These are phyloP conservation scores for Artemia sp. DNA, from an alignment of 2,888 invertebrate species.

Conservation along the genomic window DNA sequence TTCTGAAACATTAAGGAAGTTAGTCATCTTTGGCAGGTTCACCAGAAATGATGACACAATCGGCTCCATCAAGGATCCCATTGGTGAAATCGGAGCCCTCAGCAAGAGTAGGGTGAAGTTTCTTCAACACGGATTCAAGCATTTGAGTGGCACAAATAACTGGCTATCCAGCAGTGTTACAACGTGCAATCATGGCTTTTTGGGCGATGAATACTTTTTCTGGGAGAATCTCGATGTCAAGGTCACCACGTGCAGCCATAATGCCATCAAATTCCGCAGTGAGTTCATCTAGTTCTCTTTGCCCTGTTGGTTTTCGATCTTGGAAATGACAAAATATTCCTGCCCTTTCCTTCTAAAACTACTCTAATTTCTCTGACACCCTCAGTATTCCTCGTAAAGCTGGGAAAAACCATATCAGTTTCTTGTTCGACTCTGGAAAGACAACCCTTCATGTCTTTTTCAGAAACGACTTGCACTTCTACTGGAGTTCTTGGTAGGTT, in stretches of 20 bases:
- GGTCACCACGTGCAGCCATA: slow-evolving; percentile 94
- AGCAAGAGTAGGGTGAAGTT: slow-evolving; percentile 87
- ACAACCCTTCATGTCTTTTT: slow-evolving; percentile 90
- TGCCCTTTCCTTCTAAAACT: slow-evolving; percentile 65
- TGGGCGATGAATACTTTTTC: slow-evolving; percentile 95
- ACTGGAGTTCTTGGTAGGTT: slow-evolving; percentile 89
- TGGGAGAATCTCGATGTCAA: slow-evolving; percentile 93
- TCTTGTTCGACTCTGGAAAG: slow-evolving; percentile 74
- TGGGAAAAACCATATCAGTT: slow-evolving; percentile 92
- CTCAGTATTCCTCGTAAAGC: slow-evolving; percentile 80
- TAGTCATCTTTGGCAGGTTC: slow-evolving; percentile 97
- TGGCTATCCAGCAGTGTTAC: slow-evolving; percentile 43
- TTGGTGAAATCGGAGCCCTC: slow-evolving; percentile 96
- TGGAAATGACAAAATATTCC: slow-evolving; percentile 88
- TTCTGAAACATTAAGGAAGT: slow-evolving; percentile 67
- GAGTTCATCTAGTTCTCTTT: slow-evolving; percentile 80
- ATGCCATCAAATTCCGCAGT: slow-evolving; percentile 36
- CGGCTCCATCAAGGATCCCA: slow-evolving; percentile 90
- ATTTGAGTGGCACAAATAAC: slow-evolving; percentile 57
- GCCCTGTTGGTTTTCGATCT: slow-evolving; percentile 97
- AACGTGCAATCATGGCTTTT: slow-evolving; percentile 93
- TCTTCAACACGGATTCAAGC: slow-evolving; percentile 97
- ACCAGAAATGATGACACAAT: slow-evolving; percentile 97
- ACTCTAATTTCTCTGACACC: slow-evolving; percentile 74
- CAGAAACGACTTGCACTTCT: slow-evolving; percentile 90